A percentile compares a stretch with the other conserved stretches of the same genome.
phyloP scores from a whole-genome alignment of 2,113 vertebrate genomes.

The Callocephalon fimbriatum region DNA sequence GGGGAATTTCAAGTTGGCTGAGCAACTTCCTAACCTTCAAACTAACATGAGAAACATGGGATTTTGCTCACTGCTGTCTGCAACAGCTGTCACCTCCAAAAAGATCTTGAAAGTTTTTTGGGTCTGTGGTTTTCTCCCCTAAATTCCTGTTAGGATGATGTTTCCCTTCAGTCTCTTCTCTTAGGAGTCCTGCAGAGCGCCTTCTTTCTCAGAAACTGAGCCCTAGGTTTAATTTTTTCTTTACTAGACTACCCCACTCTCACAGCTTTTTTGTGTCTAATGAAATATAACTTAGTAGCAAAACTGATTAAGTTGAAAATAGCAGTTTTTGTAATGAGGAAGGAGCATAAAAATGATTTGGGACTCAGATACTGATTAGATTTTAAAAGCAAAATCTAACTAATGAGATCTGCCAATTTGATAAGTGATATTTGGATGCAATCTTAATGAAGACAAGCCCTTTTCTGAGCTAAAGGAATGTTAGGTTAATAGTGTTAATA shows the following conservation, averaged over 20 bases:
- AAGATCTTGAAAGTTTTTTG: neutral
- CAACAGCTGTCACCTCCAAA: neutral
- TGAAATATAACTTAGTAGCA: conserved; percentile 17
- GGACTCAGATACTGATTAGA: conserved; percentile 21
- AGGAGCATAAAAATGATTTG: conserved; percentile 39
- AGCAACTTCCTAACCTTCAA: neutral
- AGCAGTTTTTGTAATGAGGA: conserved; percentile 30
- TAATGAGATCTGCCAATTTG: conserved; percentile 45
- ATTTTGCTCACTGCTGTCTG: neutral
- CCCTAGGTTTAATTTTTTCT: neutral
- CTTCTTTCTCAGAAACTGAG: neutral
- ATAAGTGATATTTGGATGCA: conserved; percentile 6
- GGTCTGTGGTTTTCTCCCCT: neutral
- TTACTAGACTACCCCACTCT: neutral
- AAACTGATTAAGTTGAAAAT: conserved; percentile 48
- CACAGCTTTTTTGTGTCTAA: conserved; percentile 9
- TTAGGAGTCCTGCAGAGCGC: neutral
- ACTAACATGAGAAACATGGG: neutral
- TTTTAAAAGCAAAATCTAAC: conserved; percentile 22
- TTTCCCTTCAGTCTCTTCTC: neutral
- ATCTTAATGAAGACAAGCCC: conserved; percentile 17
- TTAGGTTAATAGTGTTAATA: neutral
- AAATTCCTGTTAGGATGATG: neutral
- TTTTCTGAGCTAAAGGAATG: conserved; percentile 5
- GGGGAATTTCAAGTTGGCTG: neutral